phyloP scores from a whole-genome alignment of 2,888 invertebrate species.

The Eupithecia vulgata region DNA sequence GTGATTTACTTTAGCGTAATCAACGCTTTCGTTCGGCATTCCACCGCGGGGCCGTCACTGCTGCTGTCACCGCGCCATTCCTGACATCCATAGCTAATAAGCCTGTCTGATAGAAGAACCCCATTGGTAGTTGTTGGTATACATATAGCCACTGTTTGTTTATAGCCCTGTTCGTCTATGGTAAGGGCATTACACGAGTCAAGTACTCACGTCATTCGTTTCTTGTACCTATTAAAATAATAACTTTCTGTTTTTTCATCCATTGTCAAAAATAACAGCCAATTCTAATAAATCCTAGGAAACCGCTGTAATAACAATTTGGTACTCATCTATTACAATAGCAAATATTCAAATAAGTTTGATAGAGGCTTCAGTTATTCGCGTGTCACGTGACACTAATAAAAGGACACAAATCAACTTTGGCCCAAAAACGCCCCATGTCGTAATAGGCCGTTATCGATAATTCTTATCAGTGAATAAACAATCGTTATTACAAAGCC shows the following conservation, averaged over 20 bases:
- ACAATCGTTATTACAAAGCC: conserved; percentile 44
- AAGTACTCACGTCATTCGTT: background rate
- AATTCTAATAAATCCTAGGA: background rate
- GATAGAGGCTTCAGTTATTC: background rate
- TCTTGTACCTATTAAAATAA: background rate
- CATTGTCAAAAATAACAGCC: background rate
- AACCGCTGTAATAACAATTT: background rate
- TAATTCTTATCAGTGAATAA: conserved; percentile 45
- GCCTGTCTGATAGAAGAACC: background rate
- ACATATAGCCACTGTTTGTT: background rate
- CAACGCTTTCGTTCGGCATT: conserved; percentile 69
- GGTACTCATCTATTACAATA: background rate
- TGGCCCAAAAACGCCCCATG: conserved; percentile 45
- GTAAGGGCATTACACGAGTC: background rate
- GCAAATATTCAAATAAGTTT: background rate
- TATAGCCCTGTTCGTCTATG: background rate
- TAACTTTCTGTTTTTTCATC: background rate
- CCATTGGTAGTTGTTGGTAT: background rate
- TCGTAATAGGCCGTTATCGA: conserved; percentile 47
- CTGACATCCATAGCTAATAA: background rate
- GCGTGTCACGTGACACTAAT: conserved; percentile 24
- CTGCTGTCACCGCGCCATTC: background rate
- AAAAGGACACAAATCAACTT: conserved; percentile 37
- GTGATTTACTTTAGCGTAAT: conserved; percentile 78
- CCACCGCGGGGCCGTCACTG: conserved; percentile 50